A percentile compares a stretch with the other conserved stretches of the same genome.
Conservation (phyloP, 1,140 invertebrate genomes). For the Cydia amplana region DNA sequence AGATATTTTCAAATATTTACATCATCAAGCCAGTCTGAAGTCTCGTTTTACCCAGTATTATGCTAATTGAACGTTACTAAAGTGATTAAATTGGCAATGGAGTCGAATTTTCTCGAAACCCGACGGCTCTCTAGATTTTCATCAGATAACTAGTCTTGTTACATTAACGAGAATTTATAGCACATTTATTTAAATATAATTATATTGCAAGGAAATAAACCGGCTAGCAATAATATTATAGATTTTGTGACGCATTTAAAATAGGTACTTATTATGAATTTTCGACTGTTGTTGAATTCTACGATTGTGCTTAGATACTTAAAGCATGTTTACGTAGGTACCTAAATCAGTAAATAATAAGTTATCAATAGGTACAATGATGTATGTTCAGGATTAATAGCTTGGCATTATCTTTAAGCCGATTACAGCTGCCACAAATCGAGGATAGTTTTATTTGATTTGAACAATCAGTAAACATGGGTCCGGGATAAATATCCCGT, state of each 20-base stretch:
- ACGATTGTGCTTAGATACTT: not conserved
- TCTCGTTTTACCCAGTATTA: constrained; percentile 6
- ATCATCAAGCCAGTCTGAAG: not conserved
- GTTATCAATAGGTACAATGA: not conserved
- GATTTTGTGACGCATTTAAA: not conserved
- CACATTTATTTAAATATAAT: constrained; percentile 31
- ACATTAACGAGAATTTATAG: constrained; percentile 31
- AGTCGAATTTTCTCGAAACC: constrained; percentile 25
- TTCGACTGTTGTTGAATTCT: not conserved
- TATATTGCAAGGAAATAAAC: constrained; percentile 22
- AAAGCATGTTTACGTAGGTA: not conserved
- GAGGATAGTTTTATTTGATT: constrained; percentile 56
- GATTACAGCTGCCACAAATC: constrained; percentile 48
- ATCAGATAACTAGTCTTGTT: constrained; percentile 28
- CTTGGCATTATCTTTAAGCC: constrained; percentile 32
- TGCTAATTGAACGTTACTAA: constrained; percentile 24
- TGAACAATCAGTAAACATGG: constrained; percentile 59
- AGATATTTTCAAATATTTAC: no score
- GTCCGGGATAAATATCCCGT: constrained; percentile 68
- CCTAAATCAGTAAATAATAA: not conserved
- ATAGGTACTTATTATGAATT: not conserved
- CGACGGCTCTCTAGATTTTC: constrained; percentile 31
- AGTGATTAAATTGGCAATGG: constrained; percentile 29
- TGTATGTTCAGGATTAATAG: not conserved
- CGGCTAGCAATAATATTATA: constrained; percentile 12